Evolutionary conservation across 2,888 invertebrate genomes (phyloP), one percentile per base, ranked within the genome.

Genomic region (Trichopoda pennipes): DNA sequence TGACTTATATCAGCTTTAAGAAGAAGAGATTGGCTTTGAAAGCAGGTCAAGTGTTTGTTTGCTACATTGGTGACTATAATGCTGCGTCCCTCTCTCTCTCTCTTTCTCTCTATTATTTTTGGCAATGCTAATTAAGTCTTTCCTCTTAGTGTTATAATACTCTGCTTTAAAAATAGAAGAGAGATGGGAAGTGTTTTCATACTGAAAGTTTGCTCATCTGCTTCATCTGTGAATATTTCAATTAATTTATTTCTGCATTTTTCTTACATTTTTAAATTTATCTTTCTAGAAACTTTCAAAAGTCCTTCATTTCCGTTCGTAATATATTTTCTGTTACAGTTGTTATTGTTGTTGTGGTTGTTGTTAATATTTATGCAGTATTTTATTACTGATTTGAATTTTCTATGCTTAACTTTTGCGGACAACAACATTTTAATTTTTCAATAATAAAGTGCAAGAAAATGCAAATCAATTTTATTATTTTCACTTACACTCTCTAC

Each of bases 341-440:
- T n/a, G n/a, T n/a, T n/a, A n/a, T n/a, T n/a, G n/a, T n/a, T n/a
- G n/a, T n/a, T n/a, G n/a, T n/a, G n/a, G n/a, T 44, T 61, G 58
- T 47, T 60, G 16, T 38, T 49, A 21, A 12, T 74, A 1, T 28
- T 9, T 42, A 12, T 47, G 9, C 12, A 49, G 64, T n/a, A 38
- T 35, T 49, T 49, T 49, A 32, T 28, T 68, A 32, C 38, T 75
- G 61, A 76, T 82, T 82, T 79, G 79, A 68, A 82, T 82, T 82
- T 82, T 76, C 51, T 68, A 79, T 82, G 75, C 63, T 79, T 72
- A 79, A 79, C 61, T 72, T 75, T 76, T 75, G 75, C 79, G 82
- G 82, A 66, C 82, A 82, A 66, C 82, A 82, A 75, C 75, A 79
- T 75, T 79, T 82, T 75, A 75, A 82, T 82, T 76, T 79, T 79